Evolutionary conservation across 2,888 invertebrate species (phyloP).

Genomic region (Caenorhabditis angaria): DNA sequence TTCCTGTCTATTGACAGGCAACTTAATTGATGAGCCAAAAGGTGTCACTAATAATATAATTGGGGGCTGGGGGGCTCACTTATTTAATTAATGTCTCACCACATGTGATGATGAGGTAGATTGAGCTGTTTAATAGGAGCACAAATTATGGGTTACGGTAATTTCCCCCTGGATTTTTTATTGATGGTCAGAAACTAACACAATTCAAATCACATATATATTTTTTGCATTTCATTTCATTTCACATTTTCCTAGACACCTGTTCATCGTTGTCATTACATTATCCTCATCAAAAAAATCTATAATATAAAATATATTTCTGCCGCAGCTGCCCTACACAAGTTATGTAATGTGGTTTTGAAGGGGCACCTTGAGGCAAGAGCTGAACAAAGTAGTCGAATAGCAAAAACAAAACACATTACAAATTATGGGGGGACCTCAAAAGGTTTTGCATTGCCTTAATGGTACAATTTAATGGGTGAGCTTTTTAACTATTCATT

Average conservation of each 20-base stretch:
- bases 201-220: not conserved
- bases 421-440: slow-evolving; percentile 1
- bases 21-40: not conserved
- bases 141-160: not conserved
- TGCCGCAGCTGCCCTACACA: not conserved
- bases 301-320: no score
- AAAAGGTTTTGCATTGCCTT: slow-evolving; percentile 4
- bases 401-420: not conserved
- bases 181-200: not conserved
- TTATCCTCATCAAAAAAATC: not conserved
- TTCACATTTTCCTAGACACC: not conserved
- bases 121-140: not conserved
- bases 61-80: not conserved
- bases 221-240: not conserved
- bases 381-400: not conserved
- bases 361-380: no score
- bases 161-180: not conserved
- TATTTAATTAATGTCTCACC: not conserved
- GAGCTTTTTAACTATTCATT: not conserved
- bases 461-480: slow-evolving; percentile 1
- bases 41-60: slow-evolving; percentile 2
- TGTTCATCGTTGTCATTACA: not conserved
- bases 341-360: not conserved
- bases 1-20: no score
- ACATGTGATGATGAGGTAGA: slow-evolving; percentile 4